Conservation (phyloP, 2,113 vertebrate genomes). For the Glaucomys volans region DNA sequence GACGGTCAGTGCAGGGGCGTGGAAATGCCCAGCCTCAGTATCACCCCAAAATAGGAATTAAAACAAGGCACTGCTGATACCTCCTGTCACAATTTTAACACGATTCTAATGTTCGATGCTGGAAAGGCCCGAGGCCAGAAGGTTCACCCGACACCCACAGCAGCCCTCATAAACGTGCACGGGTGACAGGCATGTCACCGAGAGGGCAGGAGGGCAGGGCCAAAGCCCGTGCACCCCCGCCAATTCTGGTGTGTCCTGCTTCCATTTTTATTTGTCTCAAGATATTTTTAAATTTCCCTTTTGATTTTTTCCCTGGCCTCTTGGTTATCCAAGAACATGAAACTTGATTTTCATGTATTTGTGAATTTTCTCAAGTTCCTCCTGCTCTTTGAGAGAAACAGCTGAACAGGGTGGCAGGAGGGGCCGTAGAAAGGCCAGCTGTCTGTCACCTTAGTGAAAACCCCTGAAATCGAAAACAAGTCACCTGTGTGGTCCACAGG, state of each 20-base stretch:
- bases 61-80: background rate
- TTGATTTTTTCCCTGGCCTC: background rate
- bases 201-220: too few species aligned
- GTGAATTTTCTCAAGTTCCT: background rate
- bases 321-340: background rate
- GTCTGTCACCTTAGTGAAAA: background rate
- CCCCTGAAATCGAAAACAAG: too few species aligned
- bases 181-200: background rate
- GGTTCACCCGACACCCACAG: accelerated
- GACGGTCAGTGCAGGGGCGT: background rate
- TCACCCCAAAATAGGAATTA: background rate
- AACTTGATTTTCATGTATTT: background rate
- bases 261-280: background rate
- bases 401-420: background rate
- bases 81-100: background rate
- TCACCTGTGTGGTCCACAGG: too few species aligned
- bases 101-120: background rate
- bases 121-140: background rate
- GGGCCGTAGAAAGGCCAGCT: background rate
- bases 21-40: background rate
- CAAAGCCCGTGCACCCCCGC: background rate
- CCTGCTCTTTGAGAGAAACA: background rate
- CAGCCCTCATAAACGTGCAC: background rate
- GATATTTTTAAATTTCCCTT: background rate
- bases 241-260: background rate